phyloP scores from a whole-genome alignment of 2,888 invertebrate genomes.

The Luffia ferchaultella region DNA sequence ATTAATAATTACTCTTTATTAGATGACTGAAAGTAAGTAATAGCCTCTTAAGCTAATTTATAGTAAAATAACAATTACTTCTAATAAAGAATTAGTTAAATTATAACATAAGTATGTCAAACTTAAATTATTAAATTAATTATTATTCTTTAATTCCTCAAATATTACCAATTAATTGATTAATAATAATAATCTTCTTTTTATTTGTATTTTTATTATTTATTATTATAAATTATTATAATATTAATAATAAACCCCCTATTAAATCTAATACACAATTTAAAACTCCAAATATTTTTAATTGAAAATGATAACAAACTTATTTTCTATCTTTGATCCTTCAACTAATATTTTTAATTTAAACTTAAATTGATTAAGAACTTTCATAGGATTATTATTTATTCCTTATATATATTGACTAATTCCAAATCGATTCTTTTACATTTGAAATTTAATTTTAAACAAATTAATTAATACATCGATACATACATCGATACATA shows the following conservation, averaged over 20 bases:
- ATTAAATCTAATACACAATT: no score
- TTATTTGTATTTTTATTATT: conserved; percentile 22
- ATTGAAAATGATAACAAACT: conserved; percentile 73
- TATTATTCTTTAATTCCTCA: conserved; percentile 74
- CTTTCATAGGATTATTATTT: conserved; percentile 54
- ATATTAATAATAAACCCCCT: conserved; percentile 24
- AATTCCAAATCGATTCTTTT: conserved; percentile 55
- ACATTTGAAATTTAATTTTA: conserved; percentile 55
- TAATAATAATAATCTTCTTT: conserved; percentile 50
- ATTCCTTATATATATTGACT: conserved; percentile 62
- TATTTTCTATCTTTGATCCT: conserved; percentile 75
- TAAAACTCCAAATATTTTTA: no score
- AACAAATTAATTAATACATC: no score
- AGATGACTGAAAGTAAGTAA: conserved; percentile 74
- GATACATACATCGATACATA: no score
- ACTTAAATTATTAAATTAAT: conserved; percentile 65
- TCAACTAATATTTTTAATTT: conserved; percentile 55
- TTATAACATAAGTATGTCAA: conserved; percentile 69
- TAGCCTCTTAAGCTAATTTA: conserved; percentile 75
- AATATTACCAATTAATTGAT: conserved; percentile 70
- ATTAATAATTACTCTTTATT: conserved; percentile 62
- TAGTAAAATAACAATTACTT: conserved; percentile 71
- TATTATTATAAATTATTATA: conserved; percentile 45
- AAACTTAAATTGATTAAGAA: conserved; percentile 69
- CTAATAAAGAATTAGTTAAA: conserved; percentile 70